phyloP scores from a whole-genome alignment of 2,888 invertebrate species.

The Pristionchus japonicus region DNA sequence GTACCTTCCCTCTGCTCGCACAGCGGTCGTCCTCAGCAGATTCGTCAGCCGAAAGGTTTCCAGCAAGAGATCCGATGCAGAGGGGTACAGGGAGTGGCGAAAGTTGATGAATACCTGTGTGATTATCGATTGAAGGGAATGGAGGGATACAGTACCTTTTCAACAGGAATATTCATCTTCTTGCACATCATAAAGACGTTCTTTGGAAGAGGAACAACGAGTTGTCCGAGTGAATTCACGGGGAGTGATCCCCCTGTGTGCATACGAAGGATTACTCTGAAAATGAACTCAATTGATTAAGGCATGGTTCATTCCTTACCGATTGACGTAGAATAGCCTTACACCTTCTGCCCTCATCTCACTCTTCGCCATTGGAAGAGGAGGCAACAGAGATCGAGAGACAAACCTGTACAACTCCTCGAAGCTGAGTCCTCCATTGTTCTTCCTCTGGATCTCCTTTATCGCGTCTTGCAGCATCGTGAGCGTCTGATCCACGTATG shows the following conservation, averaged over 20 bases:
- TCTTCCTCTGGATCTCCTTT: constrained; percentile 98
- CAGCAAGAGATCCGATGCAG: background rate
- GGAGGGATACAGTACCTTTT: background rate
- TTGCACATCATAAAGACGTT: constrained; percentile 28
- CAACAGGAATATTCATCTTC: constrained; percentile 36
- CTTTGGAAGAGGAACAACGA: constrained; percentile 30
- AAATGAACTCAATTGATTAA: background rate
- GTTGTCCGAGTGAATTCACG: background rate
- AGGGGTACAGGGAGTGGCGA: constrained; percentile 24
- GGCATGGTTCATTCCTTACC: background rate
- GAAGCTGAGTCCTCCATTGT: constrained; percentile 98
- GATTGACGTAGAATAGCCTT: constrained; percentile 39
- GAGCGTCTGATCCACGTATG: constrained; percentile 88
- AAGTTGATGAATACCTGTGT: constrained; percentile 19
- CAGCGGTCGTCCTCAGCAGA: constrained; percentile 10
- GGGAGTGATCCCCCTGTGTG: constrained; percentile 6
- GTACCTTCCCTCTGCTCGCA: constrained; percentile 45
- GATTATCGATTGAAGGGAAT: too few relatives aligned
- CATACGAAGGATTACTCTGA: constrained; percentile 20
- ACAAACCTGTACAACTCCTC: constrained; percentile 96
- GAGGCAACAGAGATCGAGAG: constrained; percentile 1
- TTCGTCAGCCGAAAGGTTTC: constrained; percentile 28
- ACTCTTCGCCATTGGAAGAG: background rate
- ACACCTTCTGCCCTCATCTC: background rate
- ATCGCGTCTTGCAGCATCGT: constrained; percentile 90